Conservation (phyloP, 2,797 vertebrate species). For the Echeneis naucrates region DNA sequence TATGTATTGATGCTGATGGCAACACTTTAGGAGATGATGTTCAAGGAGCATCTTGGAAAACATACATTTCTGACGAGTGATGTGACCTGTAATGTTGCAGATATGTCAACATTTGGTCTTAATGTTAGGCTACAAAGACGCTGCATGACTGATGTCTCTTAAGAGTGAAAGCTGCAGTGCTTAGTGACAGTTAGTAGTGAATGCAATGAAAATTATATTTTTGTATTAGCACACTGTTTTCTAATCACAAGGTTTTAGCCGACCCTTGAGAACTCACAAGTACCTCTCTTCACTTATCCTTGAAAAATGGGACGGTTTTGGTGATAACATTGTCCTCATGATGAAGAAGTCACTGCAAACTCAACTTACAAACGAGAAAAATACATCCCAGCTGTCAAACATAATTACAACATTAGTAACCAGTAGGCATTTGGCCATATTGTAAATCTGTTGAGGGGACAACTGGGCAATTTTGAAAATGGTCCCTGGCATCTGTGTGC, state of each 20-base stretch:
- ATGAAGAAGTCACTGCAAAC: not conserved
- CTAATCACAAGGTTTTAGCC: too few species aligned
- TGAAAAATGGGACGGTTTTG: not conserved
- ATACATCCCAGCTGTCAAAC: slow-evolving; percentile 46
- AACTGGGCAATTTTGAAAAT: slow-evolving; percentile 9
- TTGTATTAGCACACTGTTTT: too few species aligned
- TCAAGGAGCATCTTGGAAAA: not conserved
- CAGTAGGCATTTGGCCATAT: slow-evolving; percentile 34
- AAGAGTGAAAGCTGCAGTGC: too few species aligned
- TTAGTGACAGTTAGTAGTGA: too few species aligned
- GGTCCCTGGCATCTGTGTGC: slow-evolving; percentile 39
- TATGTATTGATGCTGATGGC: not conserved
- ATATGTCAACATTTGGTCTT: too few species aligned
- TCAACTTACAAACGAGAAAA: not conserved
- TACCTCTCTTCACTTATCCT: too few species aligned
- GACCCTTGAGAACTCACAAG: too few species aligned
- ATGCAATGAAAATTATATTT: too few species aligned
- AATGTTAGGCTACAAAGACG: not conserved
- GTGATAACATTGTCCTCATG: not conserved
- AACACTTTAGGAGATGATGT: not conserved
- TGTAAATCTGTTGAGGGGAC: slow-evolving; percentile 3
- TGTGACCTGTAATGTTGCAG: too few species aligned
- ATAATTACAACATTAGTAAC: slow-evolving; percentile 28
- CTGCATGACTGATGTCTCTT: too few species aligned
- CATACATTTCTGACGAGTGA: too few species aligned